phyloP scores from a whole-genome alignment of 1,140 invertebrate genomes.

The Gonatopus flavifemur region DNA sequence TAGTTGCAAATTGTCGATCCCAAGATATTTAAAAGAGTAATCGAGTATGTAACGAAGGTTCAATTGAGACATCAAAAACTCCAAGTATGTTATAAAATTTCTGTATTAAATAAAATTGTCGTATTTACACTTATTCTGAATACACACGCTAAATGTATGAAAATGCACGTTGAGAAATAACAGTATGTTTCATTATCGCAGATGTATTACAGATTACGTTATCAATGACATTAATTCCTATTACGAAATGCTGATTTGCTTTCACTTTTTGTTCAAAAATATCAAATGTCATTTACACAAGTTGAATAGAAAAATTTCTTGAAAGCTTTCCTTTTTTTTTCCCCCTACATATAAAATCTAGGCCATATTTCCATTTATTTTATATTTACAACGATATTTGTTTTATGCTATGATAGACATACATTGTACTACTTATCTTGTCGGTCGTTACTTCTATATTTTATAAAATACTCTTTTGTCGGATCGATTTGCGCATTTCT shows the following conservation, averaged over 20 bases:
- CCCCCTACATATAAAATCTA: constrained; percentile 26
- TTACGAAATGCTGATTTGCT: constrained; percentile 9
- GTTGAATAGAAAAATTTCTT: constrained; percentile 18
- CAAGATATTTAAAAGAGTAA: no score
- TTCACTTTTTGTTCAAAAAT: constrained; percentile 7
- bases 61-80: constrained; percentile 21
- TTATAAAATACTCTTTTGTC: no score
- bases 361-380: constrained; percentile 6
- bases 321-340: constrained; percentile 14
- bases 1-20: no score
- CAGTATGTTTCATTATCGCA: constrained; percentile 8
- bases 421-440: constrained; percentile 31
- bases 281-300: constrained; percentile 3
- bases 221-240: constrained; percentile 16
- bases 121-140: constrained; percentile 31
- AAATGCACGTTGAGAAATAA: constrained; percentile 21
- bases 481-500: no score
- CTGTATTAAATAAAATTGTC: constrained; percentile 49
- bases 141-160: constrained; percentile 23
- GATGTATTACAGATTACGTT: constrained; percentile 3
- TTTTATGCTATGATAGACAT: constrained; percentile 25
- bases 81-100: constrained; percentile 40
- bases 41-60: constrained; percentile 18
- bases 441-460: no score
- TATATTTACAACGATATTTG: constrained; percentile 23